A percentile compares a stretch with the other conserved stretches of the same genome.
These are phyloP conservation scores for Alentia gelatinosa DNA, from an alignment of 2,888 invertebrate species.

Conservation along the genomic window DNA sequence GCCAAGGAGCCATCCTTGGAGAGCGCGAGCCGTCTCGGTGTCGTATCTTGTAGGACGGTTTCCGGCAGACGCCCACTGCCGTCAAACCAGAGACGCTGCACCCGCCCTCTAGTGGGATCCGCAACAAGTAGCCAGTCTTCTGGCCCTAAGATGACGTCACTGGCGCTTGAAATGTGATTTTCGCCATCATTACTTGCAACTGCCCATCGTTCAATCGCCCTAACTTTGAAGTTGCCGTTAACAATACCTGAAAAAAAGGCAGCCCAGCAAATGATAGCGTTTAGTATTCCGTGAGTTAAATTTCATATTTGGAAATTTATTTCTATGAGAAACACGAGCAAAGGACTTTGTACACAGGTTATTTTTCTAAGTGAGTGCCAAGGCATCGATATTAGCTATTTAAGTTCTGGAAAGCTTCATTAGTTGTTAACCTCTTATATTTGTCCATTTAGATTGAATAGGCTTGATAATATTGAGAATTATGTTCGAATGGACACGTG, in stretches of 20 bases:
- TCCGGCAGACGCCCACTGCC: not conserved
- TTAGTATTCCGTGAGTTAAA: too few relatives aligned
- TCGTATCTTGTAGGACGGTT: not conserved
- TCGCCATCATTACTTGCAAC: not conserved
- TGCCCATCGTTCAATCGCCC: not conserved
- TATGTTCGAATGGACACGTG: too few relatives aligned
- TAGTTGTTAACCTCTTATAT: too few relatives aligned
- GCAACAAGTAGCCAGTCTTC: conserved; percentile 16
- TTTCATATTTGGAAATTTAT: too few relatives aligned
- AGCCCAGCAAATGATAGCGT: too few relatives aligned
- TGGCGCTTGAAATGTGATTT: not conserved
- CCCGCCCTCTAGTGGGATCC: not conserved
- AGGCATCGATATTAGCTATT: too few relatives aligned
- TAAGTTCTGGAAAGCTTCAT: too few relatives aligned
- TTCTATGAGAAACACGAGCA: too few relatives aligned
- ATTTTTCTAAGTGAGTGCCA: too few relatives aligned
- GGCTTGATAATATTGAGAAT: too few relatives aligned
- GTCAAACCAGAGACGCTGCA: conserved; percentile 42
- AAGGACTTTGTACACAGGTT: too few relatives aligned
- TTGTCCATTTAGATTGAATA: too few relatives aligned
- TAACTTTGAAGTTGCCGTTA: not conserved
- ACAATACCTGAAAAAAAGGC: not conserved
- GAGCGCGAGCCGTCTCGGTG: not conserved
- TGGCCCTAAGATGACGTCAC: conserved; percentile 15
- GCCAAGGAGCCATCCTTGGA: conserved; percentile 21